Conservation (phyloP, 2,113 vertebrate genomes). For the Proterorhinus semilunaris region DNA sequence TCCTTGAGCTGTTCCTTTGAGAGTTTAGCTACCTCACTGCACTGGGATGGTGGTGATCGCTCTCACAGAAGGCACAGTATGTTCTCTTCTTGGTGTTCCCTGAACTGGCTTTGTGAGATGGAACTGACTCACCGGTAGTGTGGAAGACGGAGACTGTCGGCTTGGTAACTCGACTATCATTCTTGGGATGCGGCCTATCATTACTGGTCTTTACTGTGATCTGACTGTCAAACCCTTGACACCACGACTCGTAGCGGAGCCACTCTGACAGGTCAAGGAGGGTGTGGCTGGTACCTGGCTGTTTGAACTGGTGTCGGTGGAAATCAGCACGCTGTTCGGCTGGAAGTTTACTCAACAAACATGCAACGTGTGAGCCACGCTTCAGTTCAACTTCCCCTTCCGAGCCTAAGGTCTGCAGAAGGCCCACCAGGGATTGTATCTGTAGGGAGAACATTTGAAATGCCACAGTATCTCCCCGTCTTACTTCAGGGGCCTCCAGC, state of each 20-base stretch:
- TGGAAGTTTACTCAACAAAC: not conserved
- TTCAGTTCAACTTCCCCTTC: constrained; percentile 4
- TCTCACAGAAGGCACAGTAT: not conserved
- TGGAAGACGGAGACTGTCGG: constrained; percentile 3
- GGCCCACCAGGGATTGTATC: constrained; percentile 12
- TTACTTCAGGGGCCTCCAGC: not conserved
- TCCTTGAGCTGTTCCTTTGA: too few species aligned
- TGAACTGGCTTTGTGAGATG: not conserved
- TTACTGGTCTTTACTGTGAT: not conserved
- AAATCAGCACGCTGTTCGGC: constrained; percentile 2
- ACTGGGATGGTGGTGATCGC: too few species aligned
- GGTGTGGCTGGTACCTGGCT: not conserved
- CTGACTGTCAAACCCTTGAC: not conserved
- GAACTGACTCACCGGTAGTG: not conserved
- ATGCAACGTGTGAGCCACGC: constrained; percentile 17
- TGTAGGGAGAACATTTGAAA: constrained; percentile 21
- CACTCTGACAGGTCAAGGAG: constrained; percentile 13
- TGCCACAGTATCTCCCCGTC: not conserved
- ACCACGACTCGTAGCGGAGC: constrained; percentile 11
- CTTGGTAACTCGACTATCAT: not conserved
- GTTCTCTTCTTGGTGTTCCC: not conserved
- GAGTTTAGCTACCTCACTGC: too few species aligned
- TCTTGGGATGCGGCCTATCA: not conserved
- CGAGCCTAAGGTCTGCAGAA: constrained; percentile 14
- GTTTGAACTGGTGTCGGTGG: not conserved